Evolutionary conservation across 2,888 invertebrate species (phyloP).

Genomic region (Diplazon laetatorius): DNA sequence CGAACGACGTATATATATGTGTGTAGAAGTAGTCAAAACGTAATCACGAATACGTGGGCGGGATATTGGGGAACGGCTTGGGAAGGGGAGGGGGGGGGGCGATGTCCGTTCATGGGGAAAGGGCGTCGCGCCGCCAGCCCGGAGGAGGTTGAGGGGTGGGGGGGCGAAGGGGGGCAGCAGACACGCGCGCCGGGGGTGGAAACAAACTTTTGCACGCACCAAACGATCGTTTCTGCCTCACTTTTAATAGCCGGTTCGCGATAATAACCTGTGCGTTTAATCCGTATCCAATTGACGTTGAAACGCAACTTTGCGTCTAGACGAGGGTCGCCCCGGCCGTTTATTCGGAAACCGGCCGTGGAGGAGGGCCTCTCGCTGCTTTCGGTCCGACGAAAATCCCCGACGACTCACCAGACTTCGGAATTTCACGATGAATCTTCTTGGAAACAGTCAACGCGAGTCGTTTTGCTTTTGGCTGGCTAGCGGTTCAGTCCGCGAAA

Average conservation of each 20-base stretch:
- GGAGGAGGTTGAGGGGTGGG: conserved; percentile 30
- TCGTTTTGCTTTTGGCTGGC: too few relatives aligned
- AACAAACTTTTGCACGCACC: conserved; percentile 60
- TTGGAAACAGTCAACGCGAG: too few relatives aligned
- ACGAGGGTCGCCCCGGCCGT: conserved; percentile 18
- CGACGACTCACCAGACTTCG: too few relatives aligned
- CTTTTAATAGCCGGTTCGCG: conserved; percentile 16
- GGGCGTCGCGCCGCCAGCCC: conserved; percentile 46
- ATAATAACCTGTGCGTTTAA: conserved; percentile 40
- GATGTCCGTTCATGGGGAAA: conserved; percentile 42
- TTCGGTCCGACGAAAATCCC: too few relatives aligned
- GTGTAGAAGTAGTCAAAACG: background rate
- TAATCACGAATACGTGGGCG: conserved; percentile 36
- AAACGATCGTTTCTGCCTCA: conserved; percentile 27
- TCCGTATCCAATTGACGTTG: conserved; percentile 25
- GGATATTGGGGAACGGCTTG: conserved; percentile 8
- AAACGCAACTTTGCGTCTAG: conserved; percentile 13
- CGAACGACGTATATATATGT: background rate
- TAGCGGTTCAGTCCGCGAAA: too few relatives aligned
- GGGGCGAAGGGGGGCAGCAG: conserved; percentile 41
- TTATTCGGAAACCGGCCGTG: too few relatives aligned
- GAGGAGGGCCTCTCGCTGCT: too few relatives aligned
- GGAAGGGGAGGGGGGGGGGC: conserved; percentile 18
- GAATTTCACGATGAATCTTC: too few relatives aligned
- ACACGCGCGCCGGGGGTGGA: conserved; percentile 50